Conservation (phyloP, 2,888 invertebrate species). For the Merodon equestris region DNA sequence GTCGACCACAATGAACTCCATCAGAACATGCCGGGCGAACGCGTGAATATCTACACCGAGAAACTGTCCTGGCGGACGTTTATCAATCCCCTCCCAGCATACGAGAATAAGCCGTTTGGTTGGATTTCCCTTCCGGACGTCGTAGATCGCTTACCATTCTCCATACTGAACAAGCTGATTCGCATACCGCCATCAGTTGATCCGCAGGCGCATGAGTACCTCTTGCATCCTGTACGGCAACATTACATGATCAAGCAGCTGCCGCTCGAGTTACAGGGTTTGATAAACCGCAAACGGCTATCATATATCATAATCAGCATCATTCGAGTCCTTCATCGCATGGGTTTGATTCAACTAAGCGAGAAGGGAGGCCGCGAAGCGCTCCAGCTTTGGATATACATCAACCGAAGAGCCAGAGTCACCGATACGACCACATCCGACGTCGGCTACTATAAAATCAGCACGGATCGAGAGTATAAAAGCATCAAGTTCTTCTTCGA, state of each 20-base stretch:
- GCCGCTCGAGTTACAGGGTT: slow-evolving; percentile 77
- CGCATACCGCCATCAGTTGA: slow-evolving; percentile 81
- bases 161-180: slow-evolving; percentile 84
- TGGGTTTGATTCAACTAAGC: slow-evolving; percentile 85
- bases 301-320: slow-evolving; percentile 76
- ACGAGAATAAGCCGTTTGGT: slow-evolving; percentile 82
- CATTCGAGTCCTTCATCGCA: slow-evolving; percentile 82
- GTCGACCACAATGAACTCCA: slow-evolving; percentile 80
- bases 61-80: slow-evolving; percentile 86
- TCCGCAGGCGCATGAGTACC: slow-evolving; percentile 81
- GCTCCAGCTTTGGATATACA: slow-evolving; percentile 85
- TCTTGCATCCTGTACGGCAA: slow-evolving; percentile 84
- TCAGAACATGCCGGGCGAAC: slow-evolving; percentile 64
- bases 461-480: slow-evolving; percentile 81
- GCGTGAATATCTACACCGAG: slow-evolving; percentile 76
- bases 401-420: slow-evolving; percentile 83
- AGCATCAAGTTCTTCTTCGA: slow-evolving; percentile 81
- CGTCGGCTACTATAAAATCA: slow-evolving; percentile 82
- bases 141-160: slow-evolving; percentile 84
- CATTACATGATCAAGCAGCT: slow-evolving; percentile 83
- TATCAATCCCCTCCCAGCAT: slow-evolving; percentile 83
- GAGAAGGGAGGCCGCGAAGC: slow-evolving; percentile 82
- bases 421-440: slow-evolving; percentile 84
- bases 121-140: slow-evolving; percentile 87
- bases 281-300: slow-evolving; percentile 73